A percentile compares a stretch with the other conserved stretches of the same genome.
Evolutionary conservation across 92 coral and sea anemone species (phyloP).

Genomic region (Siderastrea radians): DNA sequence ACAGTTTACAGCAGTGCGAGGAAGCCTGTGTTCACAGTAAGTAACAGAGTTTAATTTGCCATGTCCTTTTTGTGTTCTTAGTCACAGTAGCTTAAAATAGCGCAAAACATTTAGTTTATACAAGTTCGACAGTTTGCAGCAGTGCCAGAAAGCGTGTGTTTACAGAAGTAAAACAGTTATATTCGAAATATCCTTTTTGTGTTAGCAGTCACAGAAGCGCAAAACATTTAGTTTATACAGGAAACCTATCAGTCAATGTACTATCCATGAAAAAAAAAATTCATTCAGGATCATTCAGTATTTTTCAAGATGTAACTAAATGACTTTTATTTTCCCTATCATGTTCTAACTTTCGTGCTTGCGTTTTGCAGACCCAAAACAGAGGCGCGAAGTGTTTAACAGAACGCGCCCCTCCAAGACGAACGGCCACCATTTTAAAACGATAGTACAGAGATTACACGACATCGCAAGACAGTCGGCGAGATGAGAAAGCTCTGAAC

Average conservation of each 20-base stretch:
- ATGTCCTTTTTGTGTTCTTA: neutral
- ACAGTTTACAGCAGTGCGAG: conserved; percentile 61
- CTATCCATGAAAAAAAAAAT: too few species aligned
- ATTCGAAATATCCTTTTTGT: too few species aligned
- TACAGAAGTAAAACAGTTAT: too few species aligned
- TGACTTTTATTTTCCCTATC: neutral
- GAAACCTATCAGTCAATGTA: too few species aligned
- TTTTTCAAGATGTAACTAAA: neutral
- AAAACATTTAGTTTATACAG: too few species aligned
- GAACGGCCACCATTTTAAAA: conserved; percentile 27
- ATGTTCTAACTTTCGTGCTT: neutral
- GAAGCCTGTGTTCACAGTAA: conserved; percentile 58
- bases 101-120: neutral
- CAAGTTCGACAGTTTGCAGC: too few species aligned
- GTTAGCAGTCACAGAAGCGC: too few species aligned
- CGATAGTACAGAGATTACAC: conserved; percentile 61
- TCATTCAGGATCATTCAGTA: neutral
- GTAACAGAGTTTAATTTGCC: neutral
- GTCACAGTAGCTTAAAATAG: neutral
- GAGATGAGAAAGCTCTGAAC: conserved; percentile 23
- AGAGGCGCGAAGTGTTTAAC: conserved; percentile 30
- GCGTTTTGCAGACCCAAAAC: conserved; percentile 2
- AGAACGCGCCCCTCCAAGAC: conserved; percentile 22
- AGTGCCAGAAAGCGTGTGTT: too few species aligned
- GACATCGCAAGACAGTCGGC: conserved; percentile 56